Conservation (phyloP, 2,797 vertebrate genomes). For the Coregonus ussuriensis region DNA sequence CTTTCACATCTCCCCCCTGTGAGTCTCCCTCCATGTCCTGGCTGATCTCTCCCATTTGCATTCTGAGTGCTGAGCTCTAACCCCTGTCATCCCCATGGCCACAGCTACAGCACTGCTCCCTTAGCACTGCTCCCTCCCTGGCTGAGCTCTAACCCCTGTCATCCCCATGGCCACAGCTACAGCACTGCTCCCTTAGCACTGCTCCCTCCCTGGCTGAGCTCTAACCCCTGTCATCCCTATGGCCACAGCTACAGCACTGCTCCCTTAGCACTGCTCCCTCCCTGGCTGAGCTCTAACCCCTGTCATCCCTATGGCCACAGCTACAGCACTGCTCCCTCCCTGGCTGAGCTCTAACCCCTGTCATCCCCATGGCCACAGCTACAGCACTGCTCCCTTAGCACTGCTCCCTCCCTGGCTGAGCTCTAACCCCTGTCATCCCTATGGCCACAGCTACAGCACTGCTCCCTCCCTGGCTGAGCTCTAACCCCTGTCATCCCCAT, state of each 20-base stretch:
- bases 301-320: conserved; percentile 4
- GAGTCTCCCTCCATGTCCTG: conserved; percentile 23
- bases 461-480: conserved; percentile 38
- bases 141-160: neutral
- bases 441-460: conserved; percentile 19
- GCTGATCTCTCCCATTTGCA: conserved; percentile 47
- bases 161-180: conserved; percentile 1
- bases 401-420: neutral
- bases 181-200: no score
- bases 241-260: neutral
- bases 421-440: neutral
- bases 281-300: neutral
- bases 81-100: conserved; percentile 8
- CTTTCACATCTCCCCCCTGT: conserved; percentile 4
- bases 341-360: neutral
- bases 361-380: conserved; percentile 4
- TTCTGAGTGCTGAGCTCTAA: conserved; percentile 39
- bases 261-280: neutral
- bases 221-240: conserved; percentile 12
- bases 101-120: neutral
- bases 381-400: neutral
- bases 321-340: neutral
- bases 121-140: neutral
- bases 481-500: conserved; percentile 30
- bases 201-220: neutral